Evolutionary conservation across 2,797 vertebrate genomes (phyloP).

Genomic region (Eospalax fontanierii): DNA sequence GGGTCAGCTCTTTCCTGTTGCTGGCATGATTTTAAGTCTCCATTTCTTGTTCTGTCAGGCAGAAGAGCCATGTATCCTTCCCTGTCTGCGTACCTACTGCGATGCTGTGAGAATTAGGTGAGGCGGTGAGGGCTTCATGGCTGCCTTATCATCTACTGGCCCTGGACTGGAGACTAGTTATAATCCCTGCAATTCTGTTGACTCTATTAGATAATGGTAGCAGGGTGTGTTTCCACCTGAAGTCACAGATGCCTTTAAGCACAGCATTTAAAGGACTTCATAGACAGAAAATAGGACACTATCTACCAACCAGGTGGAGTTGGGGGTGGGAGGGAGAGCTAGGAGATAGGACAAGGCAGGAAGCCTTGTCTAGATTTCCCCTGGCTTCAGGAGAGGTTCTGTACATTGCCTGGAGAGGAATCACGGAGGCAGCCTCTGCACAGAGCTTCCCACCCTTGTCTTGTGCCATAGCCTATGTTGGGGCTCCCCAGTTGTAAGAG

Average conservation of each 20-base stretch:
- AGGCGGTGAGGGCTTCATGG: background rate
- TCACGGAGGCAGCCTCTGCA: background rate
- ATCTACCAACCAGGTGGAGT: background rate
- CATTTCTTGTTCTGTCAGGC: background rate
- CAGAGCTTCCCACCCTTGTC: background rate
- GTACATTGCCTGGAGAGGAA: background rate
- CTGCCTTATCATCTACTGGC: background rate
- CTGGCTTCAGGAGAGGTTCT: background rate
- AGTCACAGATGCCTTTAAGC: background rate
- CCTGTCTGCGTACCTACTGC: background rate
- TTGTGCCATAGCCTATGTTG: fast-evolving
- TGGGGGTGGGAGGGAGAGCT: background rate
- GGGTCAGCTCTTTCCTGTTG: background rate
- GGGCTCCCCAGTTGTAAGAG: background rate
- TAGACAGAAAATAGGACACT: background rate
- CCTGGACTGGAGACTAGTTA: background rate
- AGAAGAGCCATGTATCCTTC: background rate
- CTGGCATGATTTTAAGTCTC: background rate
- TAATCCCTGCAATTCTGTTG: background rate
- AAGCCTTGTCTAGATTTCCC: background rate
- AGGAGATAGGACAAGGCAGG: background rate
- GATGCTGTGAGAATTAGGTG: background rate
- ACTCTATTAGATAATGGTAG: background rate
- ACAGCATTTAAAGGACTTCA: fast-evolving
- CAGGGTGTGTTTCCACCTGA: no score